Percentiles rank a stretch among this genome's conserved stretches.
These are phyloP conservation scores for Naso thynnoides DNA, from an alignment of 2,797 vertebrate genomes.

Conservation along the genomic window DNA sequence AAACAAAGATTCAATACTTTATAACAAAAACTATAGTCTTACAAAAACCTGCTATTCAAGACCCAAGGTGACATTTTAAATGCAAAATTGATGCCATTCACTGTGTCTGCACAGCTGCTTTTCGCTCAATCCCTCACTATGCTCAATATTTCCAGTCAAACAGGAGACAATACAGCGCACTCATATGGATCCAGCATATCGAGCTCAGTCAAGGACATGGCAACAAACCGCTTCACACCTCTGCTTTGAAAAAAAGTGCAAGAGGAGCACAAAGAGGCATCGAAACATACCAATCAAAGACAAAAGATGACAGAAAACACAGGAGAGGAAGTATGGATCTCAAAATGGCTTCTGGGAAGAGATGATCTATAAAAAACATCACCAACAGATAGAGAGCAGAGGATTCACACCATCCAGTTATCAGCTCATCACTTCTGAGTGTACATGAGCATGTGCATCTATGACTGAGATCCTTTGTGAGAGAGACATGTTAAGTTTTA, in stretches of 20 bases:
- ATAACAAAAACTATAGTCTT: too few species aligned
- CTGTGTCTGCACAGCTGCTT: background rate
- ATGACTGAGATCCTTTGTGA: conserved; percentile 7
- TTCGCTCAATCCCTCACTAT: background rate
- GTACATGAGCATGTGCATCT: conserved; percentile 8
- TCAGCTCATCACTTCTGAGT: conserved; percentile 27
- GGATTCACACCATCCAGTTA: conserved; percentile 39
- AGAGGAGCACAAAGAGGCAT: conserved; percentile 3
- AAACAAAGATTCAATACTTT: too few species aligned
- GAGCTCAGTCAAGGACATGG: conserved; percentile 11
- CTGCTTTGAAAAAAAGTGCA: background rate
- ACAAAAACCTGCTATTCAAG: too few species aligned
- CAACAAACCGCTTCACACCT: background rate
- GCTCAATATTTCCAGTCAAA: background rate
- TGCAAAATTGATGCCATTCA: background rate
- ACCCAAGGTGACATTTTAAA: too few species aligned
- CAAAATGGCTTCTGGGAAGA: conserved; percentile 24
- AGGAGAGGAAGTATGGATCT: conserved; percentile 34
- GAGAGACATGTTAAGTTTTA: background rate
- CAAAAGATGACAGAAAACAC: background rate
- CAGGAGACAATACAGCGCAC: background rate
- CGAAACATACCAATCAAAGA: conserved; percentile 12
- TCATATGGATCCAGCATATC: background rate
- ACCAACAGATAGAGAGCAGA: conserved; percentile 7
- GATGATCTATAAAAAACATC: conserved; percentile 44